Conservation (phyloP, 2,888 invertebrate species). For the Dicyrtoma fusca region DNA sequence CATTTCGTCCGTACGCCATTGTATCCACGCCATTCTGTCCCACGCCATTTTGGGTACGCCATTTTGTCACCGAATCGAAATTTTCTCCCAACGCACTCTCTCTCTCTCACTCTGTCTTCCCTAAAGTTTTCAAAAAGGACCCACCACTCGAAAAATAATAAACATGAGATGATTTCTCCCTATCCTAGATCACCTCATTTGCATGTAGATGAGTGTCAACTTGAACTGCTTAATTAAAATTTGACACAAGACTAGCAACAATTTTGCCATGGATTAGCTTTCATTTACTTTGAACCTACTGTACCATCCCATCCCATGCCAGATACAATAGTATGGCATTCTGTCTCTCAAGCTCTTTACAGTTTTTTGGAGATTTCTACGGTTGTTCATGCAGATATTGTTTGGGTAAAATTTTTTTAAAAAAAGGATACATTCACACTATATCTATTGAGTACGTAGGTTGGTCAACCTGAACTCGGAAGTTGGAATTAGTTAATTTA, state of each 20-base stretch:
- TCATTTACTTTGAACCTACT: not conserved
- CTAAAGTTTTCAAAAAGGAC: not conserved
- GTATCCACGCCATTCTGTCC: too few relatives aligned
- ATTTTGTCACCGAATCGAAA: too few relatives aligned
- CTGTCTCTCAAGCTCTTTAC: too few relatives aligned
- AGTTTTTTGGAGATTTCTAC: not conserved
- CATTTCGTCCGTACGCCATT: too few relatives aligned
- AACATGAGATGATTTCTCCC: slow-evolving; percentile 23
- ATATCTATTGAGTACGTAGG: too few relatives aligned
- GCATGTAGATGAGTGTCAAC: slow-evolving; percentile 41
- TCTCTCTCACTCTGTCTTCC: not conserved
- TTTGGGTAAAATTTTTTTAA: not conserved
- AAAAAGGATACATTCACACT: too few relatives aligned
- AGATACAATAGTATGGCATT: slow-evolving; percentile 12
- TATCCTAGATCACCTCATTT: slow-evolving; percentile 33
- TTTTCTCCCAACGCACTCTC: not conserved
- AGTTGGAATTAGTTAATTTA: too few relatives aligned
- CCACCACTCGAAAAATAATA: slow-evolving; percentile 32
- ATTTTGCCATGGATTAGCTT: too few relatives aligned
- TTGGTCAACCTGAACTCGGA: too few relatives aligned
- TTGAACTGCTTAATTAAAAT: slow-evolving; percentile 38
- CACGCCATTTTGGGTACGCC: too few relatives aligned
- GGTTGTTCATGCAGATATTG: not conserved
- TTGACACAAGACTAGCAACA: not conserved
- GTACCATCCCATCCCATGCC: not conserved